Percentiles rank a stretch among this genome's conserved stretches.
phyloP scores from a whole-genome alignment of 2,888 invertebrate genomes.

The Tortrix viridana region DNA sequence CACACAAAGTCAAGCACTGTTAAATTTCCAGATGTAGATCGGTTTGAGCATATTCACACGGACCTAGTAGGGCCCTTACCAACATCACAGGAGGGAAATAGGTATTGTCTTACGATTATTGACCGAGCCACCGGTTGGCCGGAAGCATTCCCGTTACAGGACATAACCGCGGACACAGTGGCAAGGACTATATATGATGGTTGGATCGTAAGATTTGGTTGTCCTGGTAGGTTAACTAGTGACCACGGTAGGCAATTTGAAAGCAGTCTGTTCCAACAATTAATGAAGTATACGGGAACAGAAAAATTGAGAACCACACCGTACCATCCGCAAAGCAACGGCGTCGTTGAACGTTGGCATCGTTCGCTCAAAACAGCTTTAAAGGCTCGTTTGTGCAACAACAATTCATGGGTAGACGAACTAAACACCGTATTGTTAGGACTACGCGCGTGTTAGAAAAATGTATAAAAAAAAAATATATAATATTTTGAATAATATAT shows the following conservation, averaged over 20 bases:
- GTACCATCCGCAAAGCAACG: constrained; percentile 22
- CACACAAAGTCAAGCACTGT: constrained; percentile 31
- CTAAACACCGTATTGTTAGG: constrained; percentile 4
- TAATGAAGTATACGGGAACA: constrained; percentile 15
- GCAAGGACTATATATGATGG: constrained; percentile 33
- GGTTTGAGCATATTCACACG: constrained; percentile 38
- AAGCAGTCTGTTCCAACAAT: not conserved
- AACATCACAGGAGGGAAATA: too few species aligned
- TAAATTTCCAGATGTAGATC: constrained; percentile 21
- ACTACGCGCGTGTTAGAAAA: too few species aligned
- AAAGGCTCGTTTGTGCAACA: not conserved
- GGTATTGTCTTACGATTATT: constrained; percentile 2
- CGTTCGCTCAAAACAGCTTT: constrained; percentile 4
- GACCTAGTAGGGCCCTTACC: too few species aligned
- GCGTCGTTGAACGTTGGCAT: constrained; percentile 5
- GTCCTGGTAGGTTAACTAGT: constrained; percentile 24
- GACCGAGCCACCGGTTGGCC: constrained; percentile 10
- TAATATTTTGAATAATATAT: too few species aligned
- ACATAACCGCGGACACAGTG: constrained; percentile 37
- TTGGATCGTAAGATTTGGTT: constrained; percentile 41
- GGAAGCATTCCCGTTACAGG: constrained; percentile 9
- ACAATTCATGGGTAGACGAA: constrained; percentile 1
- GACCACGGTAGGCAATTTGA: constrained; percentile 34
- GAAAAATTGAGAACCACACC: constrained; percentile 16
- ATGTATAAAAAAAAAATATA: too few species aligned